A percentile compares a stretch with the other conserved stretches of the same genome.
Conservation (phyloP, 2,113 vertebrate species). For the Notarius lentiginosus region DNA sequence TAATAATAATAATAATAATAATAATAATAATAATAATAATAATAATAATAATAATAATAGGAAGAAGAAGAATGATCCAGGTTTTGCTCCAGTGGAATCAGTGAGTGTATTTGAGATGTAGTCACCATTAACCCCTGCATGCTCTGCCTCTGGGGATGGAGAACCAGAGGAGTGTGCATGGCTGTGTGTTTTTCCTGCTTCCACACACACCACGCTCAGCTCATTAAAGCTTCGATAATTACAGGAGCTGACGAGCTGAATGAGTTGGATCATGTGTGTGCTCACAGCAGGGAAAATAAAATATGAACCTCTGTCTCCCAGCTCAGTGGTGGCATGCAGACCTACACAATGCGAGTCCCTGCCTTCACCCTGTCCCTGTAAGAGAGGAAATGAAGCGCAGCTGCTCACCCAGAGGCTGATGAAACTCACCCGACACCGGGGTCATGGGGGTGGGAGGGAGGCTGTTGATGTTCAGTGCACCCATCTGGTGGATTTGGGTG, state of each 20-base stretch:
- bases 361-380: constrained; percentile 43
- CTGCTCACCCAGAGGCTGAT: constrained; percentile 74
- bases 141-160: constrained; percentile 4
- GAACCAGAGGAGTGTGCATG: not conserved
- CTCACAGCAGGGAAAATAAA: constrained; percentile 8
- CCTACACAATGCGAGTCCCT: not conserved
- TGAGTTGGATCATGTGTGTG: constrained; percentile 23
- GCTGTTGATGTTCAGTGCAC: constrained; percentile 93
- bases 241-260: not conserved
- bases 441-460: constrained; percentile 85
- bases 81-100: not conserved
- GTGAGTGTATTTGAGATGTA: constrained; percentile 12
- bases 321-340: constrained; percentile 7
- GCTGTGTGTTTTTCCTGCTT: not conserved
- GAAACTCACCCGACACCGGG: constrained; percentile 86
- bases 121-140: not conserved
- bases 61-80: not conserved
- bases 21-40: not conserved
- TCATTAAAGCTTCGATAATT: constrained; percentile 14
- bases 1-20: not conserved
- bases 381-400: constrained; percentile 60
- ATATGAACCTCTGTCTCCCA: not conserved
- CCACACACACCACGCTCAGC: not conserved
- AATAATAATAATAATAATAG: too few species aligned
- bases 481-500: constrained; percentile 97